Evolutionary conservation across 2,113 vertebrate species (phyloP).

Genomic region (Myrmophylax atrothorax): DNA sequence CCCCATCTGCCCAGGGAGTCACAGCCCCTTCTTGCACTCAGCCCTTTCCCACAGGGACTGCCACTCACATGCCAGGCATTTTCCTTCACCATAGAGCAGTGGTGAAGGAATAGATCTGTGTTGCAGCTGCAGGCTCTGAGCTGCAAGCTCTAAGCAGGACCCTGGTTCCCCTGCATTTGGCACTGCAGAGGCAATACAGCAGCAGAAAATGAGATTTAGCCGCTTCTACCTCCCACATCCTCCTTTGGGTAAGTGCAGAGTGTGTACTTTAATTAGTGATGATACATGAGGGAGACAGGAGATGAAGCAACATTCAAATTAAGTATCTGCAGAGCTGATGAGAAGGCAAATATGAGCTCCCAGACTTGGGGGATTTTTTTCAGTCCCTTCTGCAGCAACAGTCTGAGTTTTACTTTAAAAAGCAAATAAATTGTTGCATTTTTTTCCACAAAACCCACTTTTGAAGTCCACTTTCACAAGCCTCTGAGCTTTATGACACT

Average conservation of each 20-base stretch:
- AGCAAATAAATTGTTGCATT: background rate
- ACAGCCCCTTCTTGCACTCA: background rate
- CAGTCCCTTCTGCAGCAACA: background rate
- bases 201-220: background rate
- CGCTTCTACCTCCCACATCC: conserved; percentile 32
- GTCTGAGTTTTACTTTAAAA: background rate
- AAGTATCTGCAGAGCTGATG: conserved; percentile 34
- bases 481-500: background rate
- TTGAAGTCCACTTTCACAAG: background rate
- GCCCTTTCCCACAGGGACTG: background rate
- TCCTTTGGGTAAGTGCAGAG: conserved; percentile 1
- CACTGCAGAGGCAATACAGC: background rate
- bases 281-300: conserved; percentile 41
- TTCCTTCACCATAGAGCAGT: background rate
- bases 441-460: background rate
- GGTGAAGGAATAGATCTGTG: background rate
- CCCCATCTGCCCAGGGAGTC: background rate
- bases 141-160: background rate
- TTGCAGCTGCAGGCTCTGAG: background rate
- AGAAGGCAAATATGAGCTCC: conserved; percentile 17
- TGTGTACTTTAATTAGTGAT: conserved; percentile 52
- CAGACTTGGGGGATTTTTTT: background rate
- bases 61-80: background rate
- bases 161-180: fast-evolving
- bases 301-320: conserved; percentile 38